Conservation (phyloP, 2,113 vertebrate species). For the Empidonax alnorum region DNA sequence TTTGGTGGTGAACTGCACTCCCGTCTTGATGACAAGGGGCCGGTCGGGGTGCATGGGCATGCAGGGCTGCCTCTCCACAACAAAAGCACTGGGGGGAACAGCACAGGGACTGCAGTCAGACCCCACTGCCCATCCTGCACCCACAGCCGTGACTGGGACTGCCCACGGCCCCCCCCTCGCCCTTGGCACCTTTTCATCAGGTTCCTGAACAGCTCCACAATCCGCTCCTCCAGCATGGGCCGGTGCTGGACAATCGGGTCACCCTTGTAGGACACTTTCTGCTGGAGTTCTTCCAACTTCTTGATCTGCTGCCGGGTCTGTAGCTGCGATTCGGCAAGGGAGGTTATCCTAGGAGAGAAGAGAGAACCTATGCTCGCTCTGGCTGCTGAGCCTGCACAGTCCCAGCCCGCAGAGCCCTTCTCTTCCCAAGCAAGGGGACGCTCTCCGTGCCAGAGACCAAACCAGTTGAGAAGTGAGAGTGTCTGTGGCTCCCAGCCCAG, state of each 20-base stretch:
- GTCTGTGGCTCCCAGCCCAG: background rate
- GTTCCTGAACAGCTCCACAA: constrained; percentile 94
- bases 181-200: constrained; percentile 93
- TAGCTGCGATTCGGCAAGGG: constrained; percentile 94
- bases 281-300: constrained; percentile 96
- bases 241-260: constrained; percentile 97
- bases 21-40: constrained; percentile 96
- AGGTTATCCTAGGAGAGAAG: constrained; percentile 87
- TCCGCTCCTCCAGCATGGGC: constrained; percentile 95
- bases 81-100: constrained; percentile 85
- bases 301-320: constrained; percentile 99
- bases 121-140: background rate
- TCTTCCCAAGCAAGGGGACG: background rate
- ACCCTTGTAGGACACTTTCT: constrained; percentile 98
- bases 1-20: constrained; percentile 99
- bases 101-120: background rate
- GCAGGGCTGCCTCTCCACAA: constrained; percentile 96
- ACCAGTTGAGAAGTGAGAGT: background rate
- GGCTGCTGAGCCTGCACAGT: accelerated
- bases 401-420: background rate
- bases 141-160: accelerated
- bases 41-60: constrained; percentile 99
- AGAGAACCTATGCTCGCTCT: background rate
- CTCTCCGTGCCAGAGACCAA: background rate
- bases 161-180: background rate